A percentile compares a stretch with the other conserved stretches of the same genome.
Evolutionary conservation across 2,888 invertebrate genomes (phyloP).

Genomic region (Sycophila texana): DNA sequence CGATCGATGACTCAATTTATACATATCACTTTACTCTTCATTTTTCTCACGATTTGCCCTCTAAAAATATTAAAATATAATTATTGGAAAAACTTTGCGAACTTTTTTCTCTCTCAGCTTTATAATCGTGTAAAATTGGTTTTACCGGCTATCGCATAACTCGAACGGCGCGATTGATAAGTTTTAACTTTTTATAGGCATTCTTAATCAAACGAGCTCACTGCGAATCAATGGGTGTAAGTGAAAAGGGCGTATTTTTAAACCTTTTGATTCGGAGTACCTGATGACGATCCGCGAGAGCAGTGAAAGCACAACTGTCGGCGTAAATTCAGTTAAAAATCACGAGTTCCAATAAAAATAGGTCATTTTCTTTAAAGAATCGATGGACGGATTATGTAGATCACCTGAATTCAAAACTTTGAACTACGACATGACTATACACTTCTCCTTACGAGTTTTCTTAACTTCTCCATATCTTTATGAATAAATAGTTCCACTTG

Average conservation of each 20-base stretch:
- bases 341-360: not conserved
- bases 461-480: conserved; percentile 28
- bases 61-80: conserved; percentile 7
- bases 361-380: conserved; percentile 32
- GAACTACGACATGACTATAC: not conserved
- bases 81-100: conserved; percentile 16
- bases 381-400: conserved; percentile 38
- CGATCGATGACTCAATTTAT: too few species aligned
- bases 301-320: too few species aligned
- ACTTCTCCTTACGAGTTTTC: conserved; percentile 26
- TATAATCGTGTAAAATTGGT: not conserved
- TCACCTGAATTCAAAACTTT: conserved; percentile 31
- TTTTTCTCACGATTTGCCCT: too few species aligned
- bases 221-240: too few species aligned
- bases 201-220: too few species aligned
- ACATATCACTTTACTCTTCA: too few species aligned
- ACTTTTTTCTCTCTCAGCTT: not conserved
- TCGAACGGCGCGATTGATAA: too few species aligned
- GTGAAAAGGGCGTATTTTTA: too few species aligned
- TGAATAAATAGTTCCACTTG: not conserved
- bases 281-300: too few species aligned
- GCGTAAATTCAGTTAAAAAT: not conserved
- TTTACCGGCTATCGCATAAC: not conserved
- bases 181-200: too few species aligned
- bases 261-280: too few species aligned